Base-by-base conservation (phyloP, 2,113 vertebrate genomes). In the Rallus limicola region DNA sequence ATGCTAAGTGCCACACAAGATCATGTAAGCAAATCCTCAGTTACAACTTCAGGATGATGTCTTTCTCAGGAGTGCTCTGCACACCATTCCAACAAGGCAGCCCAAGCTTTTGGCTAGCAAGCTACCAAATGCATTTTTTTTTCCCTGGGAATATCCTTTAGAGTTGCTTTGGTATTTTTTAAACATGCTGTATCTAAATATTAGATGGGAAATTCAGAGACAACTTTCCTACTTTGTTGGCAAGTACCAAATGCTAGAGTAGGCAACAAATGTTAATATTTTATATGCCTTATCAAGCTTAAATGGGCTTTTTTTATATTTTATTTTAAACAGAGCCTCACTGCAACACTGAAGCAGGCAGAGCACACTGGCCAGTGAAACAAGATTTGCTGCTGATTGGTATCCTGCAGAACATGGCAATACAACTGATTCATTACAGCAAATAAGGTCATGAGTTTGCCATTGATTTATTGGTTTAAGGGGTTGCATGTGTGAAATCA, bases 401-500 rank as follows among this genome's bases (percentile, higher is more conserved):
- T 58, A 56, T 3, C 38, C 65, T 82, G 70, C 84, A 84, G 81
- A 92, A 93, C n/a, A 74, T 2, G 10, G 79, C 80, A 91, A 64
- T 78, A 25, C 20, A 92, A 92, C 34, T 62, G 74, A 92, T 89
- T 86, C 58, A 93, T 84, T 84, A 78, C 63, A 75, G 65, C 74
- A 93, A 92, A 92, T 65, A 89, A 84, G 84, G 86, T 91, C 86
- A 86, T 0, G 13, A 89, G 84, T 90, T 84, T 95, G 62, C 65
- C 62, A 91, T 65, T 87, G 91, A 96, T 89, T 95, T 95, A 91
- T 87, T 62, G 58, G 65, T 95, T 95, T 92, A 86, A 88, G 90
- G 90, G 31, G 67, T 44, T 0, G 2, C 2, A 1, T 70, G 34
- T 76, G 78, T 76, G 74, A 84, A 82, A 91, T 82, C 84, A 62